These are phyloP conservation scores for Zaprionus camerounensis DNA, from an alignment of 1,140 invertebrate species.

Conservation along the genomic window DNA sequence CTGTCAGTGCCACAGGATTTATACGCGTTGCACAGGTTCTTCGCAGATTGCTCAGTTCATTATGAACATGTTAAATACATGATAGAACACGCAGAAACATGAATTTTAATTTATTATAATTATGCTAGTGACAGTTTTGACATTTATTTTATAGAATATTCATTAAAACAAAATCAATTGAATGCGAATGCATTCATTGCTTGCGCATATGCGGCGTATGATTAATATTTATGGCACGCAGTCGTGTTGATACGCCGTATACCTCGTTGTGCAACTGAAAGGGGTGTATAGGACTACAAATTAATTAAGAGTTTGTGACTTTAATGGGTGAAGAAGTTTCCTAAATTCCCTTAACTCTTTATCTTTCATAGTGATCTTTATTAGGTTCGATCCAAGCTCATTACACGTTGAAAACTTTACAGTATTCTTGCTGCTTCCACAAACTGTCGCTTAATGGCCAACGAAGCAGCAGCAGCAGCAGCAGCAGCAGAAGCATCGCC, in stretches of 20 bases:
- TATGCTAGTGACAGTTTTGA: slow-evolving; percentile 49
- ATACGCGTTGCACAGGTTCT: slow-evolving; percentile 47
- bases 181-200: slow-evolving; percentile 28
- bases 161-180: slow-evolving; percentile 45
- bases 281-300: not conserved
- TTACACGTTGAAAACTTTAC: slow-evolving; percentile 10
- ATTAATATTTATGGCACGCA: slow-evolving; percentile 42
- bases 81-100: slow-evolving; percentile 1
- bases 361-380: not conserved
- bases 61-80: slow-evolving; percentile 48
- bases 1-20: slow-evolving; percentile 64
- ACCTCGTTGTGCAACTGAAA: not conserved
- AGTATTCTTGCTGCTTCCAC: slow-evolving; percentile 39
- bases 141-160: slow-evolving; percentile 21
- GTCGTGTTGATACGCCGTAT: slow-evolving; percentile 9
- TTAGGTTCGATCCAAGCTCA: not conserved
- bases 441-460: slow-evolving; percentile 62
- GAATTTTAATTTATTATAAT: slow-evolving; percentile 63
- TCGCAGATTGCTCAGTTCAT: slow-evolving; percentile 37
- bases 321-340: not conserved
- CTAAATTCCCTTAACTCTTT: not conserved
- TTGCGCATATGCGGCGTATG: slow-evolving; percentile 28
- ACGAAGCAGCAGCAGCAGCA: slow-evolving; percentile 35
- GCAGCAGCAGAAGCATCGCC: slow-evolving; percentile 20
- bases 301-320: not conserved